Base-by-base conservation (phyloP, 2,888 invertebrate species). In the Cylindroiulus punctatus region DNA sequence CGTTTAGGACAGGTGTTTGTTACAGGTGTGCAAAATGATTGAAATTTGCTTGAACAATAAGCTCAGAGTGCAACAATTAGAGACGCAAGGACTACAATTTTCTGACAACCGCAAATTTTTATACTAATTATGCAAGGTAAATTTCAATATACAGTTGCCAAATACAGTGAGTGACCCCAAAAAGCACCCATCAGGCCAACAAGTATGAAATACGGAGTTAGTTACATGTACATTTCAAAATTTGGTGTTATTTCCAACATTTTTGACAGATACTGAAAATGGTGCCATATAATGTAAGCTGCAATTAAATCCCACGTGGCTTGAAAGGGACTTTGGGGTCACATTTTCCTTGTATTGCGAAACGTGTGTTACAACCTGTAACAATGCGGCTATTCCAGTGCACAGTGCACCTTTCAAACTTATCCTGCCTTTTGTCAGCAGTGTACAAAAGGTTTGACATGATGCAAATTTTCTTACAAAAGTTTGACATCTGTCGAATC, bases 21-120 rank as follows among this genome's bases (percentile, higher is more conserved):
- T 76, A 76, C 76, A 76, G 76, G 76, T 76, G 76, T 76, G 30
- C 30, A 76, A 30, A 76, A 76, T 30, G 26, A 12, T 26, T 76
- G 76, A 76, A 76, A 76, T 76, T 76, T 76, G 76, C 12, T 76
- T 76, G 76, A 76, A 76, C 76, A 76, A 76, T 76, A 30, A 76
- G 76, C 76, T 26, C 57, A 14, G 26, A 12, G 76, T 30, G 30
- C 76, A 76, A 76, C 76, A 14, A 76, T 76, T 76, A 76, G 26
- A 76, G 26, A 76, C 76, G 76, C 76, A 30, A 76, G 76, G 30
- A 76, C 76, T 76, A 76, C 30, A 30, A 30, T 22, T 65, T 65
- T 65, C 22, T 65, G 65, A 65, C 65, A 65, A 65, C 10, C 65
- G 26, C 12, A 65, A 17, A n/a, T 26, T 65, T 26, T 26, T 10